phyloP scores from a whole-genome alignment of 2,113 vertebrate genomes.

The Gymnorhina tibicen region DNA sequence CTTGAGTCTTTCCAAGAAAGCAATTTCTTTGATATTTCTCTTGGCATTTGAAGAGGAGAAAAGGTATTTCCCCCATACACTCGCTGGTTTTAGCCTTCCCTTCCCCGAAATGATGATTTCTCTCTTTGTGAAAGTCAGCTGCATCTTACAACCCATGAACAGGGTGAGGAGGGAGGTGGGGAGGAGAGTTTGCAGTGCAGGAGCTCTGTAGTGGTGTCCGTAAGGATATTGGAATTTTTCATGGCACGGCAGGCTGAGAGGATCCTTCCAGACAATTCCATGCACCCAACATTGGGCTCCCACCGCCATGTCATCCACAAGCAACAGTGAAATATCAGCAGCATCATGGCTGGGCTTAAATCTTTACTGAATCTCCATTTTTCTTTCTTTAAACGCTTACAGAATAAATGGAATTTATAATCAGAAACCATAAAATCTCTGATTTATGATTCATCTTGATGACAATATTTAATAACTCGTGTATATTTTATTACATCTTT shows the following conservation, averaged over 20 bases:
- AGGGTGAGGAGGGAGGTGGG: neutral
- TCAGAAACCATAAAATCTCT: constrained; percentile 68
- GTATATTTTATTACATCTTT: constrained; percentile 65
- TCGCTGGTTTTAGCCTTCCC: neutral
- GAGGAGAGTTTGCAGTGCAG: neutral
- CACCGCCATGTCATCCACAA: neutral
- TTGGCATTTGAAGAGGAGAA: constrained; percentile 67
- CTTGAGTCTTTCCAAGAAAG: constrained; percentile 65
- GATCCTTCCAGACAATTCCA: neutral
- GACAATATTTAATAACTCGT: constrained; percentile 70
- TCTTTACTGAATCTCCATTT: constrained; percentile 50
- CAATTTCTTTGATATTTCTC: constrained; percentile 73
- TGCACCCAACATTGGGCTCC: neutral
- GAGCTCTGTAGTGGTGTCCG: neutral
- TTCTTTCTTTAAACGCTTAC: constrained; percentile 68
- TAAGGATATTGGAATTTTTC: neutral
- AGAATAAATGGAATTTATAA: constrained; percentile 72
- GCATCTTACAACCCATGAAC: neutral
- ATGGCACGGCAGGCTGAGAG: neutral
- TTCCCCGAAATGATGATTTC: neutral
- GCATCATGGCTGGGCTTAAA: constrained; percentile 24
- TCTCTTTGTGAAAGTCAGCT: neutral
- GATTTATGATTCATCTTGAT: constrained; percentile 72
- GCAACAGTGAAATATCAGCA: constrained; percentile 30
- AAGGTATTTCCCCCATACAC: neutral